Base-by-base conservation (phyloP, 2,797 vertebrate species). In the Brachymystax lenok region DNA sequence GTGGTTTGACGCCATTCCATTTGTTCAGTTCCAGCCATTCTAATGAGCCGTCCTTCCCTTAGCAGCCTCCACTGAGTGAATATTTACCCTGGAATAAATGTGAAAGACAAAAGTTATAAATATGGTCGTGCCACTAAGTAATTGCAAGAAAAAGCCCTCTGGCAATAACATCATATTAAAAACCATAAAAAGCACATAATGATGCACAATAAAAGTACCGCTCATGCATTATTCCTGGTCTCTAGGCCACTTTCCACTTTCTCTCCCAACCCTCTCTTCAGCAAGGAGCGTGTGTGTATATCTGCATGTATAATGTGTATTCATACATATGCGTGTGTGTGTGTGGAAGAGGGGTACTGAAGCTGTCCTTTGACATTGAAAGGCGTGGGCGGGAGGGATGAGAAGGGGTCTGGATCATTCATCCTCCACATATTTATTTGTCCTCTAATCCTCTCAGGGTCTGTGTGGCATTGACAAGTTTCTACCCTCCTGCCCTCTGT, bases 91-190 rank as follows among this genome's bases (percentile, higher is more conserved):
- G 33, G 75, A 85, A 73, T 5, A 1, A 71, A 80, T 80, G 74
- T 79, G 82, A 83, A 83, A 61, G 74, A 78, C 66, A 35, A 46
- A 64, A 67, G 79, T 83, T 80, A 79, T 79, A 51, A 81, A 74
- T 54, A 67, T 3, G 2, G 51, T 75, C 28, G 12, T 76, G 74
- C 74, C 68, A 66, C 66, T 77, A 80, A 88, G 78, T 86, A 83
- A 83, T 76, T 85, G 82, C 76, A 77, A 50, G n/a, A 74, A 75
- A 70, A 74, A 76, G 69, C 82, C 77, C 78, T 74, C 75, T 84
- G 77, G 74, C 84, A 56, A 67, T 82, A 79, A 87, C 82, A 81
- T 84, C 77, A 88, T 88, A 88, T 90, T 87, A 89, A 89, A 89
- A 88, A 80, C 74, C 76, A 87, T 87, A 89, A 89, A 88, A 87